Percentiles rank a stretch among this genome's conserved stretches.
These are phyloP conservation scores for Arion vulgaris DNA, from an alignment of 1,140 invertebrate genomes.

Conservation along the genomic window DNA sequence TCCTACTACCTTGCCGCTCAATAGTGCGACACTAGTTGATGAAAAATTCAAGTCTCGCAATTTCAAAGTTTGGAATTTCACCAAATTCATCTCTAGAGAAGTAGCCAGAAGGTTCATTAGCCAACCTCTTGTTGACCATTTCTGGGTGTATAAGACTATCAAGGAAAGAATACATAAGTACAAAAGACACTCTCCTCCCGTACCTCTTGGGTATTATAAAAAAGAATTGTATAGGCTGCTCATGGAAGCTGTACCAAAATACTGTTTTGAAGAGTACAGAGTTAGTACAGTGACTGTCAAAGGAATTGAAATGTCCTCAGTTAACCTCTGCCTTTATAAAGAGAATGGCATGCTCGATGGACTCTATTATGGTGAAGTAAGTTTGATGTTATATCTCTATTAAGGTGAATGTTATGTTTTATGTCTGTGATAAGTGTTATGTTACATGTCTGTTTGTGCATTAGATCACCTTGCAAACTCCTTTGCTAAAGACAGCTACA, in stretches of 20 bases:
- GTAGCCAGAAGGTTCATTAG: neutral
- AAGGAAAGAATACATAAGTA: neutral
- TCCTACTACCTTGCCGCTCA: neutral
- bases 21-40: neutral
- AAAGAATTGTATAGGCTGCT: neutral
- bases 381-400: neutral
- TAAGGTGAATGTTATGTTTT: too few species aligned
- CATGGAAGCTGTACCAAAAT: neutral
- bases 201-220: neutral
- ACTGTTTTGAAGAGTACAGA: neutral
- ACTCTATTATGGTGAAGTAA: conserved; percentile 22
- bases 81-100: neutral
- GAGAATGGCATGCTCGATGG: neutral
- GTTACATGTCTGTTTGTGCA: too few species aligned
- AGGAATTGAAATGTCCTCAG: neutral
- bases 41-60: neutral
- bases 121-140: neutral
- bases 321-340: neutral
- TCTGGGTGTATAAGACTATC: neutral
- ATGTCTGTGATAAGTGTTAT: too few species aligned
- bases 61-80: conserved; percentile 3
- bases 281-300: neutral
- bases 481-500: too few species aligned
- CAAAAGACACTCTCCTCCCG: neutral
- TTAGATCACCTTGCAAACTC: too few species aligned